Evolutionary conservation across 2,888 invertebrate species (phyloP).

Genomic region (Noctua pronuba): DNA sequence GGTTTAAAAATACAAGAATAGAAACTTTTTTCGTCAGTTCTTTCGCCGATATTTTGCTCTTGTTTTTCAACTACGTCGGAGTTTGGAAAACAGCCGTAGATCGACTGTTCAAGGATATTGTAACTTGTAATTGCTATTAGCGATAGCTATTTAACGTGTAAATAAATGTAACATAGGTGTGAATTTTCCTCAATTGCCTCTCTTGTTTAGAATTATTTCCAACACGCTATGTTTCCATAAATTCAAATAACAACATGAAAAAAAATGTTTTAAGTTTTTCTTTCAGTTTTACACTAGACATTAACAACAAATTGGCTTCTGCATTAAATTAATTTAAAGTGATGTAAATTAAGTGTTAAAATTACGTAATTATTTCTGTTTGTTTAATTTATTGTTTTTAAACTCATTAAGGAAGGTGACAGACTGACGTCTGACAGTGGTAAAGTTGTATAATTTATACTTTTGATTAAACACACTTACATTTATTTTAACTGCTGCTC

Average conservation of each 20-base stretch:
- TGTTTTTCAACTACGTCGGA: constrained; percentile 21
- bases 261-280: not conserved
- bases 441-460: constrained; percentile 48
- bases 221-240: constrained; percentile 43
- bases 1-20: too few species aligned
- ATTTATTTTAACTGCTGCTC: constrained; percentile 35
- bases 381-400: constrained; percentile 37
- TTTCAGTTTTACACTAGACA: not conserved
- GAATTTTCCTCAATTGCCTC: constrained; percentile 37
- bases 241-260: constrained; percentile 23
- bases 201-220: constrained; percentile 15
- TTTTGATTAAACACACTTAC: constrained; percentile 54
- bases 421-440: constrained; percentile 24
- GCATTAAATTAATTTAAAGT: constrained; percentile 17
- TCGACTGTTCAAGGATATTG: constrained; percentile 23
- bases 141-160: constrained; percentile 14
- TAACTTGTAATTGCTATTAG: constrained; percentile 17
- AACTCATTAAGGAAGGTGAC: constrained; percentile 30
- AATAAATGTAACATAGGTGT: constrained; percentile 19
- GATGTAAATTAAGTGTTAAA: constrained; percentile 23
- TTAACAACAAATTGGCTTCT: not conserved
- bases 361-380: constrained; percentile 20
- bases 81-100: constrained; percentile 3
- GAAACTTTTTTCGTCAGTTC: constrained; percentile 12
- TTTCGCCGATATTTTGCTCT: constrained; percentile 12